phyloP scores from a whole-genome alignment of 2,797 vertebrate species.

The Erpetoichthys calabaricus region DNA sequence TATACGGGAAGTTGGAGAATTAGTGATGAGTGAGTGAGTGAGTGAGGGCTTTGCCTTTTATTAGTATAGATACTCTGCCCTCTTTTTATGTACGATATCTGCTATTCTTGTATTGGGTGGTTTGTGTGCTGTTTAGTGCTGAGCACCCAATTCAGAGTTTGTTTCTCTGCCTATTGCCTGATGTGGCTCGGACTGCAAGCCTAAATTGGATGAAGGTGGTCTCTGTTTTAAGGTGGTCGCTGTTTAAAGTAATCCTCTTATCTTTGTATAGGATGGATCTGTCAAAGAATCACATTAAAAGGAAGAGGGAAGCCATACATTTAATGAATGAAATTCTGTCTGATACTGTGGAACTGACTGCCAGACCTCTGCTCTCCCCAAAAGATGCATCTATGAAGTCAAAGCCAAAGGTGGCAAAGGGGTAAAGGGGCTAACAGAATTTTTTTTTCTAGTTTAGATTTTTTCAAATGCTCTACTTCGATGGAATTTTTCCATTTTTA shows the following conservation, averaged over 20 bases:
- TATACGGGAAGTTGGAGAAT: too few species aligned
- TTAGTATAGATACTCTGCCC: too few species aligned
- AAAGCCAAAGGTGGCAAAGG: slow-evolving; percentile 12
- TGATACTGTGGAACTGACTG: slow-evolving; percentile 26
- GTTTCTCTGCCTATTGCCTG: background rate
- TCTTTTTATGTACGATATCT: too few species aligned
- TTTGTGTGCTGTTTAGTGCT: too few species aligned
- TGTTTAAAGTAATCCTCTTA: background rate
- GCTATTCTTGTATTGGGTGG: too few species aligned
- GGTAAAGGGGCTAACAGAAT: slow-evolving; percentile 24
- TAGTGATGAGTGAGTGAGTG: too few species aligned
- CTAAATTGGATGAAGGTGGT: too few species aligned
- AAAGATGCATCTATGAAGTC: background rate
- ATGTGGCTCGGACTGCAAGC: background rate
- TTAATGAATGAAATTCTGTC: slow-evolving; percentile 50
- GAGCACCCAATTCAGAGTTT: too few species aligned
- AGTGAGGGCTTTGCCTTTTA: too few species aligned
- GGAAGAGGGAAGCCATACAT: slow-evolving; percentile 38
- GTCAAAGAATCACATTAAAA: slow-evolving; percentile 33
- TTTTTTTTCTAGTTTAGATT: too few species aligned
- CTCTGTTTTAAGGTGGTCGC: background rate
- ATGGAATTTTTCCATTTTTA: too few species aligned
- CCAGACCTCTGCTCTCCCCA: background rate
- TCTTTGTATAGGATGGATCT: slow-evolving; percentile 32
- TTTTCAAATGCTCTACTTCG: too few species aligned